phyloP scores from a whole-genome alignment of 1,140 invertebrate genomes.

The Augochlora pura region DNA sequence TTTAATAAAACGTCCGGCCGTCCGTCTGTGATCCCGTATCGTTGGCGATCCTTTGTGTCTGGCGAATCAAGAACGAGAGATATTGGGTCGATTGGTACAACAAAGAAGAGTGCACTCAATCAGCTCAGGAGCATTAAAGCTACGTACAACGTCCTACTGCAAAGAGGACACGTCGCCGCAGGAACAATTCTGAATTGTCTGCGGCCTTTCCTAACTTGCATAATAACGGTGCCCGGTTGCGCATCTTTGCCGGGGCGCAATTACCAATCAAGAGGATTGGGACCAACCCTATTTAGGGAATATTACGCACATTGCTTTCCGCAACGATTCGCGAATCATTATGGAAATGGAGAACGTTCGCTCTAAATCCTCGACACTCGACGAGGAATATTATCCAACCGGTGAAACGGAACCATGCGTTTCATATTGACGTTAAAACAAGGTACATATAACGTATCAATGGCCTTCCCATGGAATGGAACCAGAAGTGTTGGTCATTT shows the following conservation, averaged over 20 bases:
- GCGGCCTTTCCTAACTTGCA: slow-evolving; percentile 24
- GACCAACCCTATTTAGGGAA: neutral
- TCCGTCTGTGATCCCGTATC: slow-evolving; percentile 34
- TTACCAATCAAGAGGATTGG: neutral
- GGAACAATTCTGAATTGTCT: slow-evolving; percentile 16
- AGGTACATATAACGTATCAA: too few species aligned
- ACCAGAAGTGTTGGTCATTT: too few species aligned
- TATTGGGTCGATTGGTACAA: slow-evolving; percentile 45
- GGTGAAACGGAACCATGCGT: too few species aligned
- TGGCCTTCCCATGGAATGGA: too few species aligned
- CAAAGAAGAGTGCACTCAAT: slow-evolving; percentile 47
- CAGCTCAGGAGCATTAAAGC: slow-evolving; percentile 28
- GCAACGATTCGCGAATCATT: too few species aligned
- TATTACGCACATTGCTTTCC: too few species aligned
- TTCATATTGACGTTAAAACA: too few species aligned
- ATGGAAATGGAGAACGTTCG: too few species aligned
- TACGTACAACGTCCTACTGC: neutral
- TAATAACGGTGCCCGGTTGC: neutral
- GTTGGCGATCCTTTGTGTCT: slow-evolving; percentile 40
- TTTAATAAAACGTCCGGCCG: slow-evolving; percentile 41
- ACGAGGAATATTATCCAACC: too few species aligned
- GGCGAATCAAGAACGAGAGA: slow-evolving; percentile 35
- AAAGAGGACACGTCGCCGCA: slow-evolving; percentile 15
- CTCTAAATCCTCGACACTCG: too few species aligned
- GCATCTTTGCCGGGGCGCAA: neutral